Percentiles rank a stretch among this genome's conserved stretches.
Evolutionary conservation across 1,140 invertebrate species (phyloP).

Genomic region (Zaprionus kolodkinae): DNA sequence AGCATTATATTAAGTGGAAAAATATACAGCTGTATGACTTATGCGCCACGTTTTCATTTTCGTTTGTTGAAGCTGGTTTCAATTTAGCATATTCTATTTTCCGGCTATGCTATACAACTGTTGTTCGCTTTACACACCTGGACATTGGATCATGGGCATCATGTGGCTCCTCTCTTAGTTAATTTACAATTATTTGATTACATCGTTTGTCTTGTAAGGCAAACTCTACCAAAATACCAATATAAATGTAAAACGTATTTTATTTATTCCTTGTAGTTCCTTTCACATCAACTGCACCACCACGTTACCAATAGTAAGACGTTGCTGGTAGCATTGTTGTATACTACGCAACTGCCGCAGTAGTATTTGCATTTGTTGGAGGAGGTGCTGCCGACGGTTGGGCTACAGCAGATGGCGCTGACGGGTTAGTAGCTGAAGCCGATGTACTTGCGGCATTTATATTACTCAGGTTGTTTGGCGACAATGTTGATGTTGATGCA

Average conservation of each 20-base stretch:
- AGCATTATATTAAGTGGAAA: constrained; percentile 80
- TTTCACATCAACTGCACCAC: constrained; percentile 13
- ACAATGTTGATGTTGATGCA: constrained; percentile 29
- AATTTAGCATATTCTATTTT: constrained; percentile 25
- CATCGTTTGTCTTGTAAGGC: constrained; percentile 15
- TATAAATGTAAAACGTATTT: constrained; percentile 7
- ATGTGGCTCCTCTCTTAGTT: constrained; percentile 42
- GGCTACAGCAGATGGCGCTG: constrained; percentile 43
- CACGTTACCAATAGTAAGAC: constrained; percentile 68
- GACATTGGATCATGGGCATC: constrained; percentile 27
- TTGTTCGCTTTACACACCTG: constrained; percentile 14
- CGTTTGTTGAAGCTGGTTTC: constrained; percentile 20
- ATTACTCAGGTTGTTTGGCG: constrained; percentile 39
- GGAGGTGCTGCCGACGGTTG: constrained; percentile 61
- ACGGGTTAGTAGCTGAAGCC: constrained; percentile 20
- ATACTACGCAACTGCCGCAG: constrained; percentile 84
- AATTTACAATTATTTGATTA: constrained; percentile 67
- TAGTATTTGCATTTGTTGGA: constrained; percentile 75
- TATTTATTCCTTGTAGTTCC: constrained; percentile 25
- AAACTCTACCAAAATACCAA: constrained; percentile 17
- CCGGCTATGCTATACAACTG: constrained; percentile 17
- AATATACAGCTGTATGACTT: constrained; percentile 72
- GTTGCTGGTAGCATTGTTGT: constrained; percentile 76
- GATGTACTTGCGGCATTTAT: constrained; percentile 43
- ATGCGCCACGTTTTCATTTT: constrained; percentile 45